These are phyloP conservation scores for Menidia beryllina DNA, from an alignment of 2,113 vertebrate species.

Conservation along the genomic window DNA sequence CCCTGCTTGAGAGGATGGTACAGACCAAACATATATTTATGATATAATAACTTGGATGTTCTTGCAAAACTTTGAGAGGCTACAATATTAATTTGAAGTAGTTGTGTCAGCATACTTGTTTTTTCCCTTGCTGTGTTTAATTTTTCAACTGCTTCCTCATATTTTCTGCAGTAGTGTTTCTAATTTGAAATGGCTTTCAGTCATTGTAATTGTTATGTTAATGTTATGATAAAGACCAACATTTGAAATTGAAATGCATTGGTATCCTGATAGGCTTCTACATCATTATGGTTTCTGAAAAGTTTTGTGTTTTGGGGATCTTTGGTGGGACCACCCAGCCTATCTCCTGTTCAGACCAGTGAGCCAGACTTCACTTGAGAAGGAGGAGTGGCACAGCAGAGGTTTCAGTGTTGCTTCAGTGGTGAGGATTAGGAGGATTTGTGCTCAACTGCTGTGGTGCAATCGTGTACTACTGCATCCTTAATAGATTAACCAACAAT, in stretches of 20 bases:
- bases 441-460: conserved; percentile 7
- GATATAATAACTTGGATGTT: conserved; percentile 35
- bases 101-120: conserved; percentile 2
- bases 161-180: conserved; percentile 1
- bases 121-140: conserved; percentile 9
- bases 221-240: conserved; percentile 7
- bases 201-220: neutral
- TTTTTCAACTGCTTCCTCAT: conserved; percentile 6
- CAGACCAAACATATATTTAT: conserved; percentile 55
- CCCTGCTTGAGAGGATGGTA: conserved; percentile 24
- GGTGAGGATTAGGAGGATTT: conserved; percentile 8
- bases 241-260: neutral
- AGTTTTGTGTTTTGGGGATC: neutral
- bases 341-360: neutral
- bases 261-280: neutral
- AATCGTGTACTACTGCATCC: neutral
- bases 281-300: neutral
- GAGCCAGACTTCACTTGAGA: neutral
- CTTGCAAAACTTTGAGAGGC: conserved; percentile 36
- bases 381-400: conserved; percentile 10
- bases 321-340: neutral
- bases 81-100: conserved; percentile 35
- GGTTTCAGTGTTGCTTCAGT: neutral
- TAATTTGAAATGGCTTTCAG: conserved; percentile 17
- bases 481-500: neutral